Evolutionary conservation across 64 coral and sea anemone species (phyloP).

Genomic region (Stichodactyla helianthus): DNA sequence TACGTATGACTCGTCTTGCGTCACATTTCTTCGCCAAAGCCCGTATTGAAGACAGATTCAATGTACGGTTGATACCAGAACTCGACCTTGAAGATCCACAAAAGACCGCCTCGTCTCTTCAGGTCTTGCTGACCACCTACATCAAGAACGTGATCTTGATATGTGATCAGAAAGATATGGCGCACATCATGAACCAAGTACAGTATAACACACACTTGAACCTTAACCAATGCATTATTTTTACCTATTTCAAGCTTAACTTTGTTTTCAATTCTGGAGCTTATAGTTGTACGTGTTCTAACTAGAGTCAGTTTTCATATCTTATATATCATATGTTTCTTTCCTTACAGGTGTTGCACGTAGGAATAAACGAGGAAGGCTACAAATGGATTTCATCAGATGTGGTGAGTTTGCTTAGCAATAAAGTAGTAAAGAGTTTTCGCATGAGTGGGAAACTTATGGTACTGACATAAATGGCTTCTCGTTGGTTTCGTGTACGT

Average conservation of each 20-base stretch:
- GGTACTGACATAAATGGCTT: no score
- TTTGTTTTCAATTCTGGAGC: no score
- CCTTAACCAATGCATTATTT: no score
- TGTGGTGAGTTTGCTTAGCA: constrained; percentile 11
- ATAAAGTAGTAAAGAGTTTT: no score
- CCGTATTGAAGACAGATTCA: constrained; percentile 28
- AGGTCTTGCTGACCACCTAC: background rate
- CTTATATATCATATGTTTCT: background rate
- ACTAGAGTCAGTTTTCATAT: background rate
- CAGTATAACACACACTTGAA: no score
- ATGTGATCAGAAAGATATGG: constrained; percentile 47
- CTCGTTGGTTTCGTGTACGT: no score
- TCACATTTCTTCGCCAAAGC: constrained; percentile 38
- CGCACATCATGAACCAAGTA: constrained; percentile 55
- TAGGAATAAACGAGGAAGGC: constrained; percentile 42
- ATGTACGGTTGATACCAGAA: constrained; percentile 50
- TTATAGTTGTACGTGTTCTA: no score
- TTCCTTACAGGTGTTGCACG: constrained; percentile 28
- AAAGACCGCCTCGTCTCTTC: background rate
- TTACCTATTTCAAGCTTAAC: no score
- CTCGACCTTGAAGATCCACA: constrained; percentile 1
- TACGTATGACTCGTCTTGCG: constrained; percentile 12
- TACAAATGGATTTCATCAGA: constrained; percentile 50
- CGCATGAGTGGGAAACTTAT: no score
- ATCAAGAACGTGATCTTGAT: constrained; percentile 48